Conservation (phyloP, 2,797 vertebrate species). For the Enteromius trimaculatus region DNA sequence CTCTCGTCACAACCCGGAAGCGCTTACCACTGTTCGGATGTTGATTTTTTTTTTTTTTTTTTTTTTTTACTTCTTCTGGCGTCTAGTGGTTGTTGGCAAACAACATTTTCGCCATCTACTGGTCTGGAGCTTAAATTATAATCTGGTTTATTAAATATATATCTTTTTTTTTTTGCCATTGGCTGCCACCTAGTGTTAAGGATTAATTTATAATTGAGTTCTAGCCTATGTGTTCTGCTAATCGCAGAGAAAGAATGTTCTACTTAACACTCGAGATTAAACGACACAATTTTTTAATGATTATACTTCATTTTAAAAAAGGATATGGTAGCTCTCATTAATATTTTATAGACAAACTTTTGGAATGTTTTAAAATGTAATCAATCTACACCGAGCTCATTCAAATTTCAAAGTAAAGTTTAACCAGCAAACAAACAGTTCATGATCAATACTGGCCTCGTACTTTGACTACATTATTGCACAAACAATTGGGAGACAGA, state of each 20-base stretch:
- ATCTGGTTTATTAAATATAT: not conserved
- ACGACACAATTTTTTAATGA: not conserved
- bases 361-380: not conserved
- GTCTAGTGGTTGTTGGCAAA: not conserved
- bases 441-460: conserved; percentile 34
- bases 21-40: not conserved
- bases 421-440: conserved; percentile 76
- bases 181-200: not conserved
- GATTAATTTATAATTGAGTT: not conserved
- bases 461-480: conserved; percentile 42
- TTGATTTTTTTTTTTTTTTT: not conserved
- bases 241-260: not conserved
- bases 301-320: not conserved
- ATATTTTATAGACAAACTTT: not conserved
- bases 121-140: not conserved
- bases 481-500: conserved; percentile 53
- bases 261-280: not conserved
- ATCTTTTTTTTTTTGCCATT: too few species aligned
- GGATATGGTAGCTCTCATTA: not conserved
- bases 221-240: not conserved
- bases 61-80: not conserved
- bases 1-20: conserved; percentile 44
- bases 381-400: not conserved
- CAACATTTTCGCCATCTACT: conserved; percentile 15
- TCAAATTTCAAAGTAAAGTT: conserved; percentile 68